Evolutionary conservation across 2,797 vertebrate species (phyloP).

Genomic region (Gymnoscopelus microlampas): DNA sequence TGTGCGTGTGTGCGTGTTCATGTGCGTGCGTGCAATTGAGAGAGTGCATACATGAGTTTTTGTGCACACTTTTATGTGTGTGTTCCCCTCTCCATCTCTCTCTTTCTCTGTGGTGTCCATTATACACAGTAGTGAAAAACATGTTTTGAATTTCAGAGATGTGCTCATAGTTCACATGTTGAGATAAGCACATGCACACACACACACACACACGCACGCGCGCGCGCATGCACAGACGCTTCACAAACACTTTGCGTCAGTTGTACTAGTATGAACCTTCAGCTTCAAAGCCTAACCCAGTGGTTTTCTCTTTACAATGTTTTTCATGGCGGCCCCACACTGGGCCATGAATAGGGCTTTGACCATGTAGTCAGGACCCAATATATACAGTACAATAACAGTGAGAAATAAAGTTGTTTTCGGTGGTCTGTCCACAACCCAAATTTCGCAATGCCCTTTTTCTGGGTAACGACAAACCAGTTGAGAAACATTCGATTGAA

Average conservation of each 20-base stretch:
- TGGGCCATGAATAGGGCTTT: not conserved
- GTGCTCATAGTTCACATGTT: slow-evolving; percentile 37
- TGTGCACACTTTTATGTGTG: not conserved
- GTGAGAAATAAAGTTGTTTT: too few species aligned
- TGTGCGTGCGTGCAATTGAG: too few species aligned
- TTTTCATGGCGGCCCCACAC: slow-evolving; percentile 4
- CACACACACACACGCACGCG: not conserved
- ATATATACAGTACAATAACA: too few species aligned
- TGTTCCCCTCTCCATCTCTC: not conserved
- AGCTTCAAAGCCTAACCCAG: slow-evolving; percentile 30
- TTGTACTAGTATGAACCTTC: slow-evolving; percentile 21
- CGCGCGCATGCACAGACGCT: not conserved
- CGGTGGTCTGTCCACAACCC: too few species aligned
- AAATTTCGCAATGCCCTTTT: too few species aligned
- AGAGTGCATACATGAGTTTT: too few species aligned
- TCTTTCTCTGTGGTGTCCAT: slow-evolving; percentile 31
- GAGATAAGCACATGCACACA: slow-evolving; percentile 26
- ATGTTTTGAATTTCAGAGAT: slow-evolving; percentile 64
- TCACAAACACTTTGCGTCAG: slow-evolving; percentile 27
- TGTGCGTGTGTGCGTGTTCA: not conserved
- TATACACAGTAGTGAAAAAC: slow-evolving; percentile 63
- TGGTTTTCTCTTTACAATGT: not conserved
- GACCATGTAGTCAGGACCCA: too few species aligned
- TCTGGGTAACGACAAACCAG: too few species aligned
- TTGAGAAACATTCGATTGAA: too few species aligned